Evolutionary conservation across 2,113 vertebrate species (phyloP), one percentile per base, ranked within the genome.

Genomic region (Scolopax mira): DNA sequence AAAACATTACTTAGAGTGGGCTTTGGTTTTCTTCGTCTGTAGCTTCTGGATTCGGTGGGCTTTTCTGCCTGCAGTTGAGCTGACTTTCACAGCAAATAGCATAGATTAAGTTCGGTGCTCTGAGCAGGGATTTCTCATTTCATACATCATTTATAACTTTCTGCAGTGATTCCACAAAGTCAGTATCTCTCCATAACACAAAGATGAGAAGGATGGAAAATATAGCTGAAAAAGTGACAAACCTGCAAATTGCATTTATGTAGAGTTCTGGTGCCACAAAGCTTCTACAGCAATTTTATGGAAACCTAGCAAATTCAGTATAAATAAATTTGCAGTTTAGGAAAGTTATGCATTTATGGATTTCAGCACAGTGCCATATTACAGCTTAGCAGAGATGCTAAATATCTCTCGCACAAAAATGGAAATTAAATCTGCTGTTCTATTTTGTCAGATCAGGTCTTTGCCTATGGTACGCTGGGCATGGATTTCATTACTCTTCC

Each of bases 81-180:
- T 94, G 95, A 95, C 84, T 95, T 92, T 74, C 87, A 78, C 71
- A 94, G 93, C 94, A 96, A 96, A 96, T 89, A 93, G 86, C 88
- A 89, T 79, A 96, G 94, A 96, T 95, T 95, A 94, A 90, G 87
- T 85, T 91, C 94, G 93, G 81, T 71, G 89, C 91, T 91, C 96
- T 61, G 84, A 96, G 95, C 93, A 94, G 87, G 86, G 92, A 96
- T 96, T 96, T 97, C 92, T 97, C 94, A 96, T 97, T 97, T 97
- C 96, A 96, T 96, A 96, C 96, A 97, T 96, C 96, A 96, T 97
- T 97, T 97, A 97, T 96, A 96, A 96, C 89, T 95, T 96, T 96
- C 96, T 96, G 96, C 95, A 93, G 86, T 73, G 74, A 93, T 91
- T 97, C 89, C 93, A 96, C 79, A 94, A 95, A 96, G 90, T 96